Evolutionary conservation across 2,797 vertebrate species (phyloP), one percentile per base, ranked within the genome.

Genomic region (Margarornis squamiger): DNA sequence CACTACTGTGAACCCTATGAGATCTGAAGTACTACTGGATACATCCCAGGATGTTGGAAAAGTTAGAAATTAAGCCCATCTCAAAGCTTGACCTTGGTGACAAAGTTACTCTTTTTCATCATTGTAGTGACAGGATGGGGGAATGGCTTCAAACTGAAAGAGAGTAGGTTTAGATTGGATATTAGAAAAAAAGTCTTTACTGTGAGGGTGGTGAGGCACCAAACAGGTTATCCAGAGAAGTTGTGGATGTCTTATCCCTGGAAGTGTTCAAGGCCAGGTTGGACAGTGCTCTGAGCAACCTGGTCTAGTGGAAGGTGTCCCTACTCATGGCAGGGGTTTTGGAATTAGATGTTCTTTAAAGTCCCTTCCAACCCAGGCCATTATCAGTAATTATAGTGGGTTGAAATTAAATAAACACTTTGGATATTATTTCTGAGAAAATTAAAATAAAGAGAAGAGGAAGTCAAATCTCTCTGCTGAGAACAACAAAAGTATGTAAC

Each of bases 261-360:
- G 18, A 23, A 7, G 4, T 8, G 12, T 23, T 84, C 59, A 58
- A 59, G 22, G 34, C 18, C 34, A 46, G 34, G 15, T 2, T 41
- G 38, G 21, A 58, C 39, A 30, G 23, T 3, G n/a, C 12, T 52
- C 12, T 52, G 46, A 36, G 52, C 34, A 76, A 30, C 6, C 11
- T 30, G 3, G 4, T 24, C 6, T n/a, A 14, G 49, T 70, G 49
- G 17, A 70, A 83, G 4, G 3, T 63, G 6, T 49, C 32, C 41
- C 32, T n/a, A 1, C 13, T 12, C 32, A 32, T 16, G 41, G 27
- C 22, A 55, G 15, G 2, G 18, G 15, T 0, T 1, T 14, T 6
- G 27, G 63, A 63, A 57, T 1, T 1, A 38, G 20, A 15, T 76
- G 16, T 20, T 59, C 10, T 32, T 65, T 58, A 22, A 65, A 6